Conservation (phyloP, 2,888 invertebrate species). For the Tetrapedia diversipes region DNA sequence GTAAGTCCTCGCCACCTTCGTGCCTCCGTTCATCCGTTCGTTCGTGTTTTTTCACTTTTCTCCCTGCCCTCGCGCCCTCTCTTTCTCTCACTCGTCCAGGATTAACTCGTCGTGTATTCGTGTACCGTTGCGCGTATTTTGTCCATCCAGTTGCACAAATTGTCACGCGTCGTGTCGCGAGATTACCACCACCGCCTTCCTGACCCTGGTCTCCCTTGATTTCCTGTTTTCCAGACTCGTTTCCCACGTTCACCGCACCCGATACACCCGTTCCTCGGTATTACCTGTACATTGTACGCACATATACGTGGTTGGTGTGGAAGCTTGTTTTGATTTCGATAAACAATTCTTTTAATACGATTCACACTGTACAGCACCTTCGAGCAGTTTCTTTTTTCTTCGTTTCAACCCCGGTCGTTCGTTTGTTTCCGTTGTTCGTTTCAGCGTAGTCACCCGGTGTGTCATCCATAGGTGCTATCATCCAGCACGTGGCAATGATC, state of each 20-base stretch:
- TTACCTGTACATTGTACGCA: neutral
- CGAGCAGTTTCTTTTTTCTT: neutral
- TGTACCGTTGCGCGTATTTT: slow-evolving; percentile 35
- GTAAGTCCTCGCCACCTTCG: slow-evolving; percentile 75
- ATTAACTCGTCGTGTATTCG: slow-evolving; percentile 18
- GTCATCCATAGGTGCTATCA: too few species aligned
- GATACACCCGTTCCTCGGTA: neutral
- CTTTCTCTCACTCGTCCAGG: slow-evolving; percentile 47
- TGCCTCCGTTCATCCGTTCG: slow-evolving; percentile 71
- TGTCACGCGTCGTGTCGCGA: slow-evolving; percentile 46
- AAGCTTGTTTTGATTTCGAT: slow-evolving; percentile 25
- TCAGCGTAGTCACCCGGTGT: too few species aligned
- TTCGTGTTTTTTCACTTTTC: slow-evolving; percentile 64
- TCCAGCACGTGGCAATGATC: slow-evolving; percentile 5
- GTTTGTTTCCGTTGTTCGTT: slow-evolving; percentile 26
- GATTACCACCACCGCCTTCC: slow-evolving; percentile 20
- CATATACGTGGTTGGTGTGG: neutral
- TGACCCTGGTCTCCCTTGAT: neutral
- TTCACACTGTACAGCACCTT: neutral
- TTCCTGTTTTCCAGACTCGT: neutral
- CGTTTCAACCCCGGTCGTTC: neutral
- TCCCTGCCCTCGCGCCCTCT: slow-evolving; percentile 23
- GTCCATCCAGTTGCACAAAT: slow-evolving; percentile 58
- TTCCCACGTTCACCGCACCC: neutral
- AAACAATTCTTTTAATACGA: neutral